Percentiles rank a stretch among this genome's conserved stretches.
Evolutionary conservation across 2,797 vertebrate genomes (phyloP).

Genomic region (Nasua narica): DNA sequence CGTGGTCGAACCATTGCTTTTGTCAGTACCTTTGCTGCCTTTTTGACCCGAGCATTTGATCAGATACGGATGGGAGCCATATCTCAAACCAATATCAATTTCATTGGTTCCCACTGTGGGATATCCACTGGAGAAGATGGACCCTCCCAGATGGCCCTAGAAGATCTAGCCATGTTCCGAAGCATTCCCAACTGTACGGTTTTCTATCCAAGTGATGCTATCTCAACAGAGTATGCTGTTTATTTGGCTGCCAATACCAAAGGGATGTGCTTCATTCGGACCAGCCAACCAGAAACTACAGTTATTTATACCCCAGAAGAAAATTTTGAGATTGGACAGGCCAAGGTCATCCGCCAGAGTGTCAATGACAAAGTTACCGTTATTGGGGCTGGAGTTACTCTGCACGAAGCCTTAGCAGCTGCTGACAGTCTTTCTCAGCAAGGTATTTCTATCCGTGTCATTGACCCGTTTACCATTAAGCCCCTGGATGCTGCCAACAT

Average conservation of each 20-base stretch:
- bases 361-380: slow-evolving; percentile 87
- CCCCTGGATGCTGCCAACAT: slow-evolving; percentile 89
- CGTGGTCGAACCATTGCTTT: slow-evolving; percentile 87
- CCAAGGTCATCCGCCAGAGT: slow-evolving; percentile 88
- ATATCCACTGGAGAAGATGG: slow-evolving; percentile 90
- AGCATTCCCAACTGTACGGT: slow-evolving; percentile 90
- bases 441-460: slow-evolving; percentile 87
- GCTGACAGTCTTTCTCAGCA: slow-evolving; percentile 85
- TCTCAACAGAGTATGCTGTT: slow-evolving; percentile 88
- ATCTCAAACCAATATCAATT: slow-evolving; percentile 90
- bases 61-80: slow-evolving; percentile 92
- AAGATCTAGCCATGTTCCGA: slow-evolving; percentile 92
- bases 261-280: slow-evolving; percentile 91
- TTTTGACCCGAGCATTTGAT: slow-evolving; percentile 89
- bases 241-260: slow-evolving; percentile 87
- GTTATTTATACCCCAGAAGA: slow-evolving; percentile 87
- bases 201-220: slow-evolving; percentile 90
- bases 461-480: slow-evolving; percentile 92
- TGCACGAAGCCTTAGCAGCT: slow-evolving; percentile 90
- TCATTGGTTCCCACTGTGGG: slow-evolving; percentile 90
- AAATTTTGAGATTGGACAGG: slow-evolving; percentile 88
- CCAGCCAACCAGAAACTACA: slow-evolving; percentile 85
- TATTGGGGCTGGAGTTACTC: slow-evolving; percentile 89
- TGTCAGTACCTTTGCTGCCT: slow-evolving; percentile 89
- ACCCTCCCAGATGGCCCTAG: slow-evolving; percentile 91